phyloP scores from a whole-genome alignment of 2,797 vertebrate species.

The Cryptoblepharus egeriae region DNA sequence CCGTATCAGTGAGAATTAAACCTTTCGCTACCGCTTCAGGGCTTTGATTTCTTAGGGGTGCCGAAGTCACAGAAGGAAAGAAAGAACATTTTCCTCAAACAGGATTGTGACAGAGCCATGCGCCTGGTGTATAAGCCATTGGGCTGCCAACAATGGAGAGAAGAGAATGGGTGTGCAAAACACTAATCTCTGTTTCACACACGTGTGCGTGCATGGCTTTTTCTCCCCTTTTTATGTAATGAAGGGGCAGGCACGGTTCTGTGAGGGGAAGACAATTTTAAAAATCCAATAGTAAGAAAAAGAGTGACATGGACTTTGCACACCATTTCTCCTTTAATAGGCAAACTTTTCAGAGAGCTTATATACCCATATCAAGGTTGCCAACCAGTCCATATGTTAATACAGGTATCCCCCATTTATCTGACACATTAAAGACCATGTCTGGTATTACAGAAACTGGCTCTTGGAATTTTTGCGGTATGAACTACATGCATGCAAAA shows the following conservation, averaged over 20 bases:
- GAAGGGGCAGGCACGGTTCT: not conserved
- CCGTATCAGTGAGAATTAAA: slow-evolving; percentile 34
- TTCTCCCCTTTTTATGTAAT: not conserved
- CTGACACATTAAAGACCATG: too few relatives aligned
- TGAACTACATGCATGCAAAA: too few relatives aligned
- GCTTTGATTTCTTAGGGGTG: slow-evolving; percentile 43
- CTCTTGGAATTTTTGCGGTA: too few relatives aligned
- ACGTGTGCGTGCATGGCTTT: not conserved
- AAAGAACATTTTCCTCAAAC: not conserved
- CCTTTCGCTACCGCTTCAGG: not conserved
- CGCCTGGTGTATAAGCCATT: not conserved
- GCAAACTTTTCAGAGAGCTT: not conserved
- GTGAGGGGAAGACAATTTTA: not conserved
- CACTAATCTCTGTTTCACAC: not conserved
- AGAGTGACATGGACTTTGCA: not conserved
- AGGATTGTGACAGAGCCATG: not conserved
- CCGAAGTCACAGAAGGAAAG: not conserved
- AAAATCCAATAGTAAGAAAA: not conserved
- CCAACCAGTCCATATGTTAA: not conserved
- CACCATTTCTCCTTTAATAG: too few relatives aligned
- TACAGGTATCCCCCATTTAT: too few relatives aligned
- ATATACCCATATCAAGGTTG: not conserved
- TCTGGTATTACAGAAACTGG: too few relatives aligned
- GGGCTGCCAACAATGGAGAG: not conserved
- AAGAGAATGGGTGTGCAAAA: not conserved